A percentile compares a stretch with the other conserved stretches of the same genome.
Conservation (phyloP, 2,113 vertebrate genomes). For the Nycticryphes semicollaris region DNA sequence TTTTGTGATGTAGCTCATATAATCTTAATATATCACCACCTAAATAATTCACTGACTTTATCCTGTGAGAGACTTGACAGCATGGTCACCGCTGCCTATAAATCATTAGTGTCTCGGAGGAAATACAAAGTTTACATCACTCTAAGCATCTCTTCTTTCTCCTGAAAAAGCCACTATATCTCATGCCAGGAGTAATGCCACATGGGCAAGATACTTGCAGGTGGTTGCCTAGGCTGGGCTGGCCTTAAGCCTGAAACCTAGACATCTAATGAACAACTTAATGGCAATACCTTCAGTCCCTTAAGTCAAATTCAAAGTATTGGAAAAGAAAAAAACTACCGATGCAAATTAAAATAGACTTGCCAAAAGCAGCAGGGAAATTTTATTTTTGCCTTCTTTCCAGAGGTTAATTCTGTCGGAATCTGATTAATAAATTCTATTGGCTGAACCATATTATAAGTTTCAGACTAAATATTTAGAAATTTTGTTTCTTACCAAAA, state of each 20-base stretch:
- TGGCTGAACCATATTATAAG: not conserved
- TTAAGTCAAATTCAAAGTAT: not conserved
- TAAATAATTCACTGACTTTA: not conserved
- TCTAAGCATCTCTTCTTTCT: not conserved
- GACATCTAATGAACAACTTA: not conserved
- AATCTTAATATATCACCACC: not conserved
- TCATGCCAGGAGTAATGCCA: not conserved
- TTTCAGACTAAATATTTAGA: not conserved
- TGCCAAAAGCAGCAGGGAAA: not conserved
- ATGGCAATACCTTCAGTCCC: not conserved
- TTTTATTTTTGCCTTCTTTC: not conserved
- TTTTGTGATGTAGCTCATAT: not conserved
- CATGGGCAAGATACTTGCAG: not conserved
- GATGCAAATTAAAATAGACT: not conserved
- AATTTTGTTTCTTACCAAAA: not conserved
- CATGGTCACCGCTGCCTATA: not conserved
- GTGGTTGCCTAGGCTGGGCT: not conserved
- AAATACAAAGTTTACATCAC: not conserved
- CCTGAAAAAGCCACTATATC: not conserved
- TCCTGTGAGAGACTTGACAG: not conserved
- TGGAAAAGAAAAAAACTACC: rapidly evolving
- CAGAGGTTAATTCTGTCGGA: not conserved
- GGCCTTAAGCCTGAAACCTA: not conserved
- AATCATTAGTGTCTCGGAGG: not conserved
- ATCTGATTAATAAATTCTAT: not conserved